Conservation (phyloP, 2,113 vertebrate genomes). For the Callipepla squamata region DNA sequence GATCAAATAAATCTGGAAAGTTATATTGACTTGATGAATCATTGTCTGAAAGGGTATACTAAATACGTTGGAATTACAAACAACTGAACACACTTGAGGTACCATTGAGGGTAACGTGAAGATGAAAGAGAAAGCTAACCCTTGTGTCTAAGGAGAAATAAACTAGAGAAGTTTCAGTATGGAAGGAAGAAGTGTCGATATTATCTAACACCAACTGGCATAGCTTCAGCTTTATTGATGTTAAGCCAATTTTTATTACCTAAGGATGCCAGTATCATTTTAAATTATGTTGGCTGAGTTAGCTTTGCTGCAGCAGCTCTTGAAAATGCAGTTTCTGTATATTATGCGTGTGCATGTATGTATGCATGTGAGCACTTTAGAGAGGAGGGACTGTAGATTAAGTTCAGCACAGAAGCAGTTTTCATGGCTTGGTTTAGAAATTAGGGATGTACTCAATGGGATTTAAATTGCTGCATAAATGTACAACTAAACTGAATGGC, state of each 20-base stretch:
- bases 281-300: not conserved
- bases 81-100: not conserved
- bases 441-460: not conserved
- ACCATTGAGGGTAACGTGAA: not conserved
- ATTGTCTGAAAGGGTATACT: slow-evolving; percentile 11
- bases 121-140: not conserved
- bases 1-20: slow-evolving; percentile 53
- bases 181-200: not conserved
- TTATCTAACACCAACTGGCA: not conserved
- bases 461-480: not conserved
- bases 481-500: not conserved
- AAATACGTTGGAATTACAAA: not conserved
- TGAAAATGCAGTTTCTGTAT: not conserved
- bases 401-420: not conserved
- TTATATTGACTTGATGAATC: slow-evolving; percentile 32
- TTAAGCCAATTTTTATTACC: not conserved
- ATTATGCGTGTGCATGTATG: accelerated
- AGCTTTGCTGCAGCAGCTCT: not conserved
- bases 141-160: not conserved
- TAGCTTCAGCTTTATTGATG: not conserved
- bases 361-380: not conserved
- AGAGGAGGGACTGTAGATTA: not conserved
- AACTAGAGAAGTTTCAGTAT: not conserved
- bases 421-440: not conserved
- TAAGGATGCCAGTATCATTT: not conserved